Evolutionary conservation across 2,797 vertebrate genomes (phyloP), one percentile per base, ranked within the genome.

Genomic region (Smutsia gigantea): DNA sequence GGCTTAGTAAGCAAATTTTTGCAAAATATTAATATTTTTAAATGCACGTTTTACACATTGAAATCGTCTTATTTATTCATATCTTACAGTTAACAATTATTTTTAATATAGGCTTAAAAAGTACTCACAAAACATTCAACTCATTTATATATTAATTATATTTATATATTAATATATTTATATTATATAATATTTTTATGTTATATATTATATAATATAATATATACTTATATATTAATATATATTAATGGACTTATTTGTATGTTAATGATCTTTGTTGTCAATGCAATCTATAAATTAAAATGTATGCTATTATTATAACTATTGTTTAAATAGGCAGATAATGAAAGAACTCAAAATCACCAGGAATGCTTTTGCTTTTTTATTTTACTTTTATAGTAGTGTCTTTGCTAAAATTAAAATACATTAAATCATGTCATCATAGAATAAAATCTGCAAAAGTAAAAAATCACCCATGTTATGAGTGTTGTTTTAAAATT

Each of bases 101-200:
- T 92, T 93, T 95, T 86, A 57, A 87, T n/a, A 10, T 87, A 87
- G 34, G 1, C 12, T 85, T 85, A 27, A 78, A 78, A 88, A n/a
- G 9, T 53, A 25, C 19, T 42, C 27, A 68, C 91, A 85, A 55
- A 96, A 37, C 17, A 74, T 78, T 79, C 46, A 81, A 53, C 57
- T 86, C 94, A 19, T 34, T 34, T 86, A 34, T 14, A 63, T 89
- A 21, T 53, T 74, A 53, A 3, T 79, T 64, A n/a, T 7, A 66
- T 49, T 71, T 19, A 46, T 46, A 46, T 46, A 46, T 46, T 46
- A 46, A 46, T 46, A 46, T 46, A 46, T 11, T 46, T 46, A 46
- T 42, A 42, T 42, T 42, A 42, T 46, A 46, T 46, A 46, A 46
- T 46, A 39, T 39, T 46, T 10, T 46, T 46, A 46, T 46, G 10